These are phyloP conservation scores for Pardosa pseudoannulata DNA, from an alignment of 2,888 invertebrate species.

Conservation along the genomic window DNA sequence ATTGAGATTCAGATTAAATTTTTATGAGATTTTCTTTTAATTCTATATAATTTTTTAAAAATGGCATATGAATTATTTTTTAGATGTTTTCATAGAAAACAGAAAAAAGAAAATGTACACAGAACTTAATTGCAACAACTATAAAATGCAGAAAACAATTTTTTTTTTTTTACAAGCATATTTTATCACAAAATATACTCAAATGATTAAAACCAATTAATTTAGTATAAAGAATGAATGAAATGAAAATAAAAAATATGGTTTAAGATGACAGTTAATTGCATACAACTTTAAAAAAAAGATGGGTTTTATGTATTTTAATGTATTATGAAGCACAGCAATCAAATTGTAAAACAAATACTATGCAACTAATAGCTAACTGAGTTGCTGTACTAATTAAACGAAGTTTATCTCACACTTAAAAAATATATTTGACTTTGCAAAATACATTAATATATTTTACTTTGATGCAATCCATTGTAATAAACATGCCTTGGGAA, in stretches of 20 bases:
- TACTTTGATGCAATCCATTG: conserved; percentile 17
- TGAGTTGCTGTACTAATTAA: conserved; percentile 8
- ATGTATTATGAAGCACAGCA: neutral
- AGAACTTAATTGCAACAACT: conserved; percentile 20
- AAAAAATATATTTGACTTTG: conserved; percentile 22
- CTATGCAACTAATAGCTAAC: conserved; percentile 16
- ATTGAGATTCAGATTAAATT: no score
- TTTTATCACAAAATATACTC: conserved; percentile 27
- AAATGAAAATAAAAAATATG: neutral
- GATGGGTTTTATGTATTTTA: neutral
- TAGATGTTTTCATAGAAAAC: no score
- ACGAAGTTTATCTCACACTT: conserved; percentile 21
- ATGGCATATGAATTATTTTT: no score
- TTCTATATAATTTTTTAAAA: no score
- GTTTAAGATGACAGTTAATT: conserved; percentile 17
- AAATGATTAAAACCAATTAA: conserved; percentile 15
- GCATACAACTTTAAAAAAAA: neutral
- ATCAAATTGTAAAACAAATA: neutral
- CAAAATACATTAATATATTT: conserved; percentile 1
- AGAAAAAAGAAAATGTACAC: conserved; percentile 13
- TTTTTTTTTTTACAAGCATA: conserved; percentile 20
- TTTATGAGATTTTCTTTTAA: no score
- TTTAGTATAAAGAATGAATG: neutral
- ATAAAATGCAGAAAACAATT: conserved; percentile 29
- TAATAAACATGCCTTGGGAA: neutral